Evolutionary conservation across 2,888 invertebrate species (phyloP).

Genomic region (Lasioglossum figueresi): DNA sequence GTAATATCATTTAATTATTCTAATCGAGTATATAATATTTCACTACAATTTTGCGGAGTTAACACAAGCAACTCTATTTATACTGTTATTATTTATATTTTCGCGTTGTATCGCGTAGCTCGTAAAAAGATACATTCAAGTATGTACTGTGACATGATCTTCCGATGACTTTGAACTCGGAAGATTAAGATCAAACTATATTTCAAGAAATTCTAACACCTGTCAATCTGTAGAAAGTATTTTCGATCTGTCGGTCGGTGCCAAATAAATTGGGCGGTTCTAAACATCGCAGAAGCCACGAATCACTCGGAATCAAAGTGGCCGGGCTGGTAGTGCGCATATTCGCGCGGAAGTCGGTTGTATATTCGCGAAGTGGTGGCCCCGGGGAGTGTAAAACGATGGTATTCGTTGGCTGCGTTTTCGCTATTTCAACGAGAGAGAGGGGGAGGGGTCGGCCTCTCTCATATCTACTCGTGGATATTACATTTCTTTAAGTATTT

Average conservation of each 20-base stretch:
- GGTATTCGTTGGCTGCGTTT: slow-evolving; percentile 46
- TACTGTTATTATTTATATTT: no score
- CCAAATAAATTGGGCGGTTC: slow-evolving; percentile 30
- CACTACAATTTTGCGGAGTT: no score
- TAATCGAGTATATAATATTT: no score
- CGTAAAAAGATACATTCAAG: no score
- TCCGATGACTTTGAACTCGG: no score
- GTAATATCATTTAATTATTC: no score
- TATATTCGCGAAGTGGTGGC: slow-evolving; percentile 1
- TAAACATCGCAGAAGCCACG: neutral
- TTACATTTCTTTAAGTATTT: slow-evolving; percentile 69
- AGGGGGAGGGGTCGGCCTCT: slow-evolving; percentile 9
- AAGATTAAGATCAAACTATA: no score
- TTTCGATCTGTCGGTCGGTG: neutral
- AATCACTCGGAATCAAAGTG: slow-evolving; percentile 38
- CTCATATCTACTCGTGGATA: slow-evolving; percentile 58
- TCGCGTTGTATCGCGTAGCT: no score
- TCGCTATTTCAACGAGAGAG: slow-evolving; percentile 52
- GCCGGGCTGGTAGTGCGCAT: neutral
- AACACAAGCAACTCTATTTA: neutral
- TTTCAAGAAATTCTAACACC: no score
- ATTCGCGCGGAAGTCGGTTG: neutral
- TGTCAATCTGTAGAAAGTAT: no score
- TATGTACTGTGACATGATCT: no score
- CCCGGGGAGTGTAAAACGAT: slow-evolving; percentile 12